These are phyloP conservation scores for Campylomormyrus numenius DNA, from an alignment of 2,113 vertebrate genomes.

Conservation along the genomic window DNA sequence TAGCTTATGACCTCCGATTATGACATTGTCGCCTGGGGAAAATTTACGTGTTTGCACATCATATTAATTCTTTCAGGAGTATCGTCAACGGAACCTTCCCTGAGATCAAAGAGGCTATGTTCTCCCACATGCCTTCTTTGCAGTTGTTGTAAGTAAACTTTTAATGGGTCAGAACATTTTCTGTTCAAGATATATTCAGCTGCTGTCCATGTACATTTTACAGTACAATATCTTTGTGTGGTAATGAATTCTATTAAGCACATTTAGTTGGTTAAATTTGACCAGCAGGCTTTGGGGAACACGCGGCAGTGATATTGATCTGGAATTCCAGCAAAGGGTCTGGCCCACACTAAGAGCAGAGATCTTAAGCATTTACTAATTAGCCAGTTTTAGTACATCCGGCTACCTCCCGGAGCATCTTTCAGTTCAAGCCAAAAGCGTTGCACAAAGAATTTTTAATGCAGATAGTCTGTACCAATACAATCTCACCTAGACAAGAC, in stretches of 20 bases:
- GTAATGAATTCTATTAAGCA: not conserved
- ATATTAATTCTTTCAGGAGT: slow-evolving; percentile 62
- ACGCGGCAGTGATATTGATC: not conserved
- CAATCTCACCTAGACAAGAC: not conserved
- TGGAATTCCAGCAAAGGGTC: not conserved
- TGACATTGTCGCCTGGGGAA: not conserved
- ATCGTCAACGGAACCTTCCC: slow-evolving; percentile 88
- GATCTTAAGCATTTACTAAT: slow-evolving; percentile 7
- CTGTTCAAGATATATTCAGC: not conserved
- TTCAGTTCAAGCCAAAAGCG: not conserved
- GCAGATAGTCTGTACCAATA: not conserved
- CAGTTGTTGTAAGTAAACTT: slow-evolving; percentile 81
- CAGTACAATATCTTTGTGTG: not conserved
- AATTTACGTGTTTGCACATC: not conserved
- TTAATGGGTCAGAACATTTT: not conserved
- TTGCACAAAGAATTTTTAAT: not conserved
- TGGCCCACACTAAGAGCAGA: not conserved
- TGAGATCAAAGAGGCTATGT: slow-evolving; percentile 90
- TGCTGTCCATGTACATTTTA: not conserved
- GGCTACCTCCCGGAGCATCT: not conserved
- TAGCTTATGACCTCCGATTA: not conserved
- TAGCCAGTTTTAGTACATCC: not conserved
- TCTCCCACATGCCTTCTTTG: slow-evolving; percentile 86
- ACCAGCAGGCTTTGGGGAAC: not conserved
- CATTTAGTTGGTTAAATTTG: not conserved